A percentile compares a stretch with the other conserved stretches of the same genome.
Evolutionary conservation across 2,113 vertebrate genomes (phyloP).

Genomic region (Prochilodus magdalenae): DNA sequence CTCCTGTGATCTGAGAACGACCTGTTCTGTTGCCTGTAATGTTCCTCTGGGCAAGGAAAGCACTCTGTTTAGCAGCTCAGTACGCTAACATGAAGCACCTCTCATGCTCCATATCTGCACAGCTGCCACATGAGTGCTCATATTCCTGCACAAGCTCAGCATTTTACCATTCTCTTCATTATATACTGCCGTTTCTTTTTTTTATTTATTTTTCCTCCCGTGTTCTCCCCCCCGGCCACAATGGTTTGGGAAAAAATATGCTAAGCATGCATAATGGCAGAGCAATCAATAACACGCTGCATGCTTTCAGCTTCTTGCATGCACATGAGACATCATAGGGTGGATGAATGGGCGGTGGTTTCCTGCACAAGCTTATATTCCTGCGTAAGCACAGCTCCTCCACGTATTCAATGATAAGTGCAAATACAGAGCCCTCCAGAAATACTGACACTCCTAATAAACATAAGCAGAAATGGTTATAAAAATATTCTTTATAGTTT

Average conservation of each 20-base stretch:
- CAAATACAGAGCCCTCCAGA: neutral
- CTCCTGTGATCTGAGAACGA: neutral
- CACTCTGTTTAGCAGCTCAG: slow-evolving; percentile 18
- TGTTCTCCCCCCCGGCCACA: slow-evolving; percentile 16
- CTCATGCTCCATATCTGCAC: slow-evolving; percentile 44
- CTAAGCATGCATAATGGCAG: slow-evolving; percentile 58
- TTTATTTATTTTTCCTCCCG: slow-evolving; percentile 30
- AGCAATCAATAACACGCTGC: slow-evolving; percentile 57
- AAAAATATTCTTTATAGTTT: too few relatives aligned
- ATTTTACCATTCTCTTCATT: slow-evolving; percentile 53
- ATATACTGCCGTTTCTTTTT: slow-evolving; percentile 17
- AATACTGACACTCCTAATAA: too few relatives aligned
- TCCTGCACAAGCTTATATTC: slow-evolving; percentile 19
- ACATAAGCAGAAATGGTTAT: too few relatives aligned
- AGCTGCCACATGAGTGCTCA: slow-evolving; percentile 41
- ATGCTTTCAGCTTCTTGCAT: slow-evolving; percentile 47
- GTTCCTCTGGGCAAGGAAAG: slow-evolving; percentile 4
- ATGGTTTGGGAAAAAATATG: slow-evolving; percentile 54
- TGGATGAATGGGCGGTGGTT: slow-evolving; percentile 52
- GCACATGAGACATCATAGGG: slow-evolving; percentile 34
- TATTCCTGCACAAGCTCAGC: slow-evolving; percentile 49
- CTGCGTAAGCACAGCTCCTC: neutral
- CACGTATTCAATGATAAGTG: slow-evolving; percentile 8
- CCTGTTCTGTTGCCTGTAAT: neutral
- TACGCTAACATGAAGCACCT: slow-evolving; percentile 3